These are phyloP conservation scores for Lanistes nyassanus DNA, from an alignment of 1,140 invertebrate species.

Conservation along the genomic window DNA sequence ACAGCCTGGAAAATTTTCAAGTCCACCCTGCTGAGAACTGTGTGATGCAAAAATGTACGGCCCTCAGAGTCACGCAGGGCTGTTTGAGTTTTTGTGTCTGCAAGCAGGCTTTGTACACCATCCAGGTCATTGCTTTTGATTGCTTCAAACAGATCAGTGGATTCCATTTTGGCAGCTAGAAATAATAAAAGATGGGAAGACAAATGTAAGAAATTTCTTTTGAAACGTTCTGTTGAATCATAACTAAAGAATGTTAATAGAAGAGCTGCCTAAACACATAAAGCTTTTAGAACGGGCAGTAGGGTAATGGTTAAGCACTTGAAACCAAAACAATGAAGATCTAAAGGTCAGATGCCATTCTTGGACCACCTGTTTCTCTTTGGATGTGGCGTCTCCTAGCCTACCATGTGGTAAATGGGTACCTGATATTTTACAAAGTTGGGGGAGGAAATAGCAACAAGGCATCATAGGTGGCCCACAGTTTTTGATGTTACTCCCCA, in stretches of 20 bases:
- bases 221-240: not conserved
- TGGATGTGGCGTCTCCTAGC: no score
- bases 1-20: slow-evolving; percentile 41
- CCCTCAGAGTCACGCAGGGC: slow-evolving; percentile 31
- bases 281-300: not conserved
- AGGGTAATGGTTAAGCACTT: not conserved
- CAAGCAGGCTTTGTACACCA: slow-evolving; percentile 22
- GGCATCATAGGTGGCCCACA: no score
- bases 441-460: no score
- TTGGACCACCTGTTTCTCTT: no score
- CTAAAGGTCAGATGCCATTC: not conserved
- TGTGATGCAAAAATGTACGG: slow-evolving; percentile 38
- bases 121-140: slow-evolving; percentile 32
- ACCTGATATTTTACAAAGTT: no score
- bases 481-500: no score
- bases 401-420: no score
- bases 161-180: slow-evolving; percentile 25
- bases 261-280: slow-evolving; percentile 1
- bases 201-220: not conserved
- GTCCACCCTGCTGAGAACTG: slow-evolving; percentile 25
- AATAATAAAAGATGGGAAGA: not conserved
- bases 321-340: not conserved
- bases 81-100: slow-evolving; percentile 24
- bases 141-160: slow-evolving; percentile 33
- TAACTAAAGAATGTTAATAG: no score